Evolutionary conservation across 2,797 vertebrate species (phyloP), one percentile per base, ranked within the genome.

Genomic region (Urosaurus nigricauda): DNA sequence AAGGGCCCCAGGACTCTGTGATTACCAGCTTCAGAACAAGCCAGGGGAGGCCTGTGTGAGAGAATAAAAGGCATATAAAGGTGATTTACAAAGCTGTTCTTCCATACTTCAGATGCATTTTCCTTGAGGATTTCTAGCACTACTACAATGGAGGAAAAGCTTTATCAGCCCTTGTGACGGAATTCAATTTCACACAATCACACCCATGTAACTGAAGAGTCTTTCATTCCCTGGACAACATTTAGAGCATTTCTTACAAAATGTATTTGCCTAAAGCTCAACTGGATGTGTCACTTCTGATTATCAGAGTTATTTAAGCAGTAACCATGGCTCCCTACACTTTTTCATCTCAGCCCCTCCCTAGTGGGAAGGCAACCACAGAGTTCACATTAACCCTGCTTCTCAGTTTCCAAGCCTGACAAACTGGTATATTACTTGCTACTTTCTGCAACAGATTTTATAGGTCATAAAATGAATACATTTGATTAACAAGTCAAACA

Each of bases 401-500:
- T 71, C 5, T 83, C 29, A 32, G 0, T 1, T 85, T 89, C 26
- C 58, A 68, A 85, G 70, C 85, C n/a, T 47, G 2, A 17, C 35
- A 79, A 56, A 84, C 37, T 35, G 43, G 85, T 79, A 47, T 89
- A 53, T 71, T 78, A 26, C 17, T 1, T 2, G 56, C 78, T 90
- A 71, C 0, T 13, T 89, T 89, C 78, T 79, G 53, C 24, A 32
- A 65, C 0, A 1, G 29, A 35, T 68, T 92, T 91, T 29, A 77
- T 35, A n/a, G 79, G 0, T 81, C 87, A 32, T 1, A 40, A 0
- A 3, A 0, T 74, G 53, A 53, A 87, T 29, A 17, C 2, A 5
- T 0, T 83, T 70, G 56, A 77, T 83, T 81, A 87, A 5, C 60
- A 81, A 90, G 86, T 84, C 73, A 73, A 90, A 86, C 82, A 80